A percentile compares a stretch with the other conserved stretches of the same genome.
Conservation (phyloP, 2,113 vertebrate genomes). For the Lophura nycthemera region DNA sequence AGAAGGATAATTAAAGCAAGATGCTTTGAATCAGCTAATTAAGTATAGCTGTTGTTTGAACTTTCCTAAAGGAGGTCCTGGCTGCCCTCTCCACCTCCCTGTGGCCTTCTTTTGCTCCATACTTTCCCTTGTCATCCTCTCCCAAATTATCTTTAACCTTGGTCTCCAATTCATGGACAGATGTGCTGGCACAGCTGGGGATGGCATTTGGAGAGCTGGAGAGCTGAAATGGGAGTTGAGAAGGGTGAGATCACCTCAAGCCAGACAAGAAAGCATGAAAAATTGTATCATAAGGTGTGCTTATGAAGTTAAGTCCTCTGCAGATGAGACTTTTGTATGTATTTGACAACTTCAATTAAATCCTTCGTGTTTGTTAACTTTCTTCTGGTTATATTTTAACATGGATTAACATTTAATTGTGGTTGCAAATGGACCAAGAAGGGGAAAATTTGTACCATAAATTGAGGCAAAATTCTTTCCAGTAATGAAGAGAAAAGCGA, state of each 20-base stretch:
- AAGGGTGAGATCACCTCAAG: neutral
- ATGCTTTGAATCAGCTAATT: neutral
- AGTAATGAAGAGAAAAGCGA: neutral
- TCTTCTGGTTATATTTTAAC: neutral
- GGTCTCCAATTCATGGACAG: neutral
- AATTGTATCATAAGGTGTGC: neutral
- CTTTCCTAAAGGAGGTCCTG: neutral
- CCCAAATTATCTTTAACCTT: neutral
- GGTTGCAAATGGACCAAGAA: neutral
- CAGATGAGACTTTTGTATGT: neutral
- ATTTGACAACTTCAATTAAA: neutral
- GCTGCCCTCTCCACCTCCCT: neutral
- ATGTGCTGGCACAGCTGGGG: neutral
- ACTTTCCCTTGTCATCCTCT: neutral
- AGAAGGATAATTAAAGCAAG: constrained; percentile 25
- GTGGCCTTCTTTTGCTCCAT: neutral
- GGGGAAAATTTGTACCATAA: neutral
- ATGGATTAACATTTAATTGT: neutral
- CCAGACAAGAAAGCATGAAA: neutral
- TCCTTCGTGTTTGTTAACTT: neutral
- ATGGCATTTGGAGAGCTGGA: neutral
- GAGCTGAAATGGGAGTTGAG: accelerated
- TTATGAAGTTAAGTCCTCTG: neutral
- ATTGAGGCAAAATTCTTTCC: neutral
- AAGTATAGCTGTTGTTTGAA: constrained; percentile 12